Percentiles rank a stretch among this genome's conserved stretches.
These are phyloP conservation scores for Leptoteleia sp. DNA, from an alignment of 1,140 invertebrate genomes.

Conservation along the genomic window DNA sequence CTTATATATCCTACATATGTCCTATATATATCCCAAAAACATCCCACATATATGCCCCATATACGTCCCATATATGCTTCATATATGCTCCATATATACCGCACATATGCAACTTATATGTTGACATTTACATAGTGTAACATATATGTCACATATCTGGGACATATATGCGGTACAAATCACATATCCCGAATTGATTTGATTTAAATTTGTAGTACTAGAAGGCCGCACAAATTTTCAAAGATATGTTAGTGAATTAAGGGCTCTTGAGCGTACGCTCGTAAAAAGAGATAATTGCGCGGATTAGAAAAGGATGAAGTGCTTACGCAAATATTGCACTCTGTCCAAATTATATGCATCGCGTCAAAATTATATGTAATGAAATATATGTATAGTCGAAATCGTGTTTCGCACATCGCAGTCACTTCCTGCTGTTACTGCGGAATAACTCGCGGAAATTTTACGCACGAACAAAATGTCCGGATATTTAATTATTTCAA, in stretches of 20 bases:
- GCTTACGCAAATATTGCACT: slow-evolving; percentile 5
- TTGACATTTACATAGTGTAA: too few relatives aligned
- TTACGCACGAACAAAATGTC: slow-evolving; percentile 10
- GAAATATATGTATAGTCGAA: slow-evolving; percentile 13
- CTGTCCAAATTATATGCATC: slow-evolving; percentile 22
- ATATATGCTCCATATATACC: too few relatives aligned
- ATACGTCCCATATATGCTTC: too few relatives aligned
- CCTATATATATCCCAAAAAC: too few relatives aligned
- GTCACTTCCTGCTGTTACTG: slow-evolving; percentile 12
- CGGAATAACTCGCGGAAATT: background rate
- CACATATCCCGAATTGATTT: too few relatives aligned
- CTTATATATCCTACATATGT: too few relatives aligned
- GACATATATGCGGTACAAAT: too few relatives aligned
- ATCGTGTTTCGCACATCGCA: slow-evolving; percentile 31
- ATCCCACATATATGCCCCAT: too few relatives aligned
- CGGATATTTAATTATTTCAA: slow-evolving; percentile 8
- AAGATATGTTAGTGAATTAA: slow-evolving; percentile 6
- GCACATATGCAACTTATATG: too few relatives aligned
- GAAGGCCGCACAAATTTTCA: slow-evolving; percentile 3
- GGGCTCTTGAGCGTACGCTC: background rate
- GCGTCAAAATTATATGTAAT: slow-evolving; percentile 28
- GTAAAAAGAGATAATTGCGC: background rate
- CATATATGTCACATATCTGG: too few relatives aligned
- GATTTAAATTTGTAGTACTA: slow-evolving; percentile 20
- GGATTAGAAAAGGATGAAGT: slow-evolving; percentile 17